Evolutionary conservation across 2,888 invertebrate species (phyloP).

Genomic region (Drosophila ustulata): DNA sequence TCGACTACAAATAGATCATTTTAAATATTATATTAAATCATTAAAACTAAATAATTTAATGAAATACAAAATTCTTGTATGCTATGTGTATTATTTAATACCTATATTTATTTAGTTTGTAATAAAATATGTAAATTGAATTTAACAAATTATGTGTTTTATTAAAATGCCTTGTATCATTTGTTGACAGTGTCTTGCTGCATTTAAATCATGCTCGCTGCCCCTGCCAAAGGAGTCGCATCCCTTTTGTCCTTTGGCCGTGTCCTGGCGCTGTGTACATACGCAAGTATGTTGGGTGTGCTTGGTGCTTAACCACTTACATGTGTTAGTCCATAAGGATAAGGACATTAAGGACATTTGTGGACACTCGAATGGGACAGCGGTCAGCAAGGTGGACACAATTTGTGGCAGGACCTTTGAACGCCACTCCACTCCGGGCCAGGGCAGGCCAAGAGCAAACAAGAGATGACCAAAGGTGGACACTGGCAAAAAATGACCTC

Average conservation of each 20-base stretch:
- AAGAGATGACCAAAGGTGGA: conserved; percentile 63
- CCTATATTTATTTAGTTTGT: not conserved
- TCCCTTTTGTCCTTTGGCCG: conserved; percentile 10
- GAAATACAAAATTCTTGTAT: no score
- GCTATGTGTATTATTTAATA: no score
- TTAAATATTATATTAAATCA: no score
- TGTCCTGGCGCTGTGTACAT: conserved; percentile 5
- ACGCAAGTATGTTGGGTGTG: conserved; percentile 33
- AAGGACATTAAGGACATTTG: conserved; percentile 84
- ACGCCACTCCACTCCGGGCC: conserved; percentile 3
- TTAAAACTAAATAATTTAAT: no score
- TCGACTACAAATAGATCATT: no score
- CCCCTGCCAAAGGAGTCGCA: conserved; percentile 16
- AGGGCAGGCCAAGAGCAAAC: conserved; percentile 33
- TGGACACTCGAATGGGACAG: conserved; percentile 67
- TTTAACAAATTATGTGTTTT: not conserved
- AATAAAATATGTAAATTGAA: not conserved
- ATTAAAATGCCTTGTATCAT: not conserved
- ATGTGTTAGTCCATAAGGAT: conserved; percentile 76
- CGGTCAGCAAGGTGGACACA: conserved; percentile 79
- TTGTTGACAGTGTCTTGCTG: conserved; percentile 29
- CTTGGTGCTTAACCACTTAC: conserved; percentile 65
- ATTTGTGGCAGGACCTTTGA: conserved; percentile 67
- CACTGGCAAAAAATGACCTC: conserved; percentile 83
- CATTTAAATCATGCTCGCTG: conserved; percentile 48